Percentiles rank a stretch among this genome's conserved stretches.
These are phyloP conservation scores for Zele albiditarsus DNA, from an alignment of 2,888 invertebrate genomes.

Conservation along the genomic window DNA sequence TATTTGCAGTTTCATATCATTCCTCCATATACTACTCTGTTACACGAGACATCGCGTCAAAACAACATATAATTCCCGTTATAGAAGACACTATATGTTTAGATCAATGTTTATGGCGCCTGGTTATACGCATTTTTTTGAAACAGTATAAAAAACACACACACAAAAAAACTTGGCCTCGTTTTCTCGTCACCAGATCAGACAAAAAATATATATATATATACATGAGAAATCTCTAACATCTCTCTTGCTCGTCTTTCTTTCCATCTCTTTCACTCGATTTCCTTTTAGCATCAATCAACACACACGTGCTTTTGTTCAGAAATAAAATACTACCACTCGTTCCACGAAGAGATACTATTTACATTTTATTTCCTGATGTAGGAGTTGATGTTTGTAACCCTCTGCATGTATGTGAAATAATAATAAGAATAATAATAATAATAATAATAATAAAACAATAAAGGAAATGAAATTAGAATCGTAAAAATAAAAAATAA, in stretches of 20 bases:
- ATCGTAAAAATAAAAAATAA: constrained; percentile 5
- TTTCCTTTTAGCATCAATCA: not conserved
- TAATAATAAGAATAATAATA: not conserved
- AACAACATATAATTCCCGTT: constrained; percentile 47
- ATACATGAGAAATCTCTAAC: not conserved
- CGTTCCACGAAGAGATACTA: not conserved
- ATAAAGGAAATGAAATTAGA: not conserved
- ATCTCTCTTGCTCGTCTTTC: not conserved
- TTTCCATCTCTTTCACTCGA: not conserved
- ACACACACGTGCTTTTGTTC: not conserved
- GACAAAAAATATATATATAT: constrained; percentile 28
- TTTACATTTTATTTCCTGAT: constrained; percentile 9
- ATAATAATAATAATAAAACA: not conserved
- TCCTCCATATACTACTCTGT: not conserved
- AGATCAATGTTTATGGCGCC: constrained; percentile 49
- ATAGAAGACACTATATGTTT: constrained; percentile 40
- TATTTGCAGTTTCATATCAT: constrained; percentile 9
- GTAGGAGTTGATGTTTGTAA: constrained; percentile 2
- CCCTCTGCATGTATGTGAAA: not conserved
- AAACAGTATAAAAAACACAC: no score
- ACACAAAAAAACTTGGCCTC: constrained; percentile 1
- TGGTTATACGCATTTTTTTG: constrained; percentile 33
- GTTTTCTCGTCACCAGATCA: constrained; percentile 18
- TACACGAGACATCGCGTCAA: constrained; percentile 30
- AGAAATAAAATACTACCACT: not conserved